Conservation (phyloP, 2,888 invertebrate genomes). For the Thumatha senex region DNA sequence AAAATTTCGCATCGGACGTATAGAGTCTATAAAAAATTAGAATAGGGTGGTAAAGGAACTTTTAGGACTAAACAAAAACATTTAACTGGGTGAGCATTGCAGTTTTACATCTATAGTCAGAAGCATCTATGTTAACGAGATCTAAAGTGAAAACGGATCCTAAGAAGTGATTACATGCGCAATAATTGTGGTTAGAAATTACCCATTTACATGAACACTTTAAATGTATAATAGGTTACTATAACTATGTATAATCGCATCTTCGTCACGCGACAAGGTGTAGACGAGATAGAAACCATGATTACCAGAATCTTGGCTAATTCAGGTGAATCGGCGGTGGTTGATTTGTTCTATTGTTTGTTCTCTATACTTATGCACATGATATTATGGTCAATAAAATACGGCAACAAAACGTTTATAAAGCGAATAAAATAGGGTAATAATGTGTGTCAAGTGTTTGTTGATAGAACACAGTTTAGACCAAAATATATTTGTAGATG, state of each 20-base stretch:
- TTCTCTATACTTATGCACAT: background rate
- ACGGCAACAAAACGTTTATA: too few relatives aligned
- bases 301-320: conserved; percentile 16
- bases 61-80: too few relatives aligned
- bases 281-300: conserved; percentile 32
- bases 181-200: conserved; percentile 26
- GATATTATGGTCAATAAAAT: conserved; percentile 6
- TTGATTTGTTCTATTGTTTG: too few relatives aligned
- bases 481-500: too few relatives aligned
- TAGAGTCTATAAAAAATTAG: too few relatives aligned
- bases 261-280: conserved; percentile 34
- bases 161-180: conserved; percentile 33
- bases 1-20: too few relatives aligned
- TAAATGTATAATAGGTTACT: conserved; percentile 45
- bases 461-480: background rate
- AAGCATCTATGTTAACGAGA: conserved; percentile 10
- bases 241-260: conserved; percentile 35
- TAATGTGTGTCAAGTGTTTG: background rate
- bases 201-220: conserved; percentile 34
- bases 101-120: too few relatives aligned
- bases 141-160: conserved; percentile 41
- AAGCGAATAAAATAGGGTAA: conserved; percentile 7
- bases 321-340: conserved; percentile 9
- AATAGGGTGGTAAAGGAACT: too few relatives aligned
- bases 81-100: too few relatives aligned